Base-by-base conservation (phyloP, 1,140 invertebrate species). In the Asobara japonica region DNA sequence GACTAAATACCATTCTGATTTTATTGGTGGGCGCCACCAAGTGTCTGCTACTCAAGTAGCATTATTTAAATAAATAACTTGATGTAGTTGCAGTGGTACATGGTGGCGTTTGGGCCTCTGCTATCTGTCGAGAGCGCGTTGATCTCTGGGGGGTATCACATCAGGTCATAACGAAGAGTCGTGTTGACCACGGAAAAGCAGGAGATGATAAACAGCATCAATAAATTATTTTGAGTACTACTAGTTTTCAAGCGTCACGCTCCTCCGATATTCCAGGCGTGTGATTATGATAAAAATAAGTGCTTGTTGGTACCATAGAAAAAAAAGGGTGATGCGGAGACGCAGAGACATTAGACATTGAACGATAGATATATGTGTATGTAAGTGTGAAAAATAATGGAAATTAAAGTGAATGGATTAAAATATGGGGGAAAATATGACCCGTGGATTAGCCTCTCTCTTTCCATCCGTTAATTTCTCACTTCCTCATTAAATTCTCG, bases 401-500 rank as follows among this genome's bases (percentile, higher is more conserved):
- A 56, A 56, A 56, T 25, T 56, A 56, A 56, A 56, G 51, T 56
- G 51, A 56, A 56, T 25, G 18, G 13, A 25, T 56, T 56, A 56
- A 20, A 56, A 56, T 56, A 56, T 56, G 51, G 51, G 51, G 51
- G 51, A 56, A 56, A 56, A 56, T 56, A 56, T 56, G 51, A 56
- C 51, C 22, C 51, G 51, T 25, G 51, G 5, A 25, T 56, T 56
- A 25, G 51, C 18, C 51, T 56, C 51, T 56, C 51, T 56, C 51
- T 25, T 56, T 56, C 51, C 22, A 56, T 27, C 51, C 51, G 51
- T 56, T 87, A 85, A 86, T 86, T 86, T 82, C 84, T 85, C 82
- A 82, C 82, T 86, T 87, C 83, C 84, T 86, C 84, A 86, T 86
- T 86, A 86, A 86, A 86, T 82, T 78, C 82, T 84, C 83, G 74